Evolutionary conservation across 1,140 invertebrate species (phyloP).

Genomic region (Halotydeus destructor): DNA sequence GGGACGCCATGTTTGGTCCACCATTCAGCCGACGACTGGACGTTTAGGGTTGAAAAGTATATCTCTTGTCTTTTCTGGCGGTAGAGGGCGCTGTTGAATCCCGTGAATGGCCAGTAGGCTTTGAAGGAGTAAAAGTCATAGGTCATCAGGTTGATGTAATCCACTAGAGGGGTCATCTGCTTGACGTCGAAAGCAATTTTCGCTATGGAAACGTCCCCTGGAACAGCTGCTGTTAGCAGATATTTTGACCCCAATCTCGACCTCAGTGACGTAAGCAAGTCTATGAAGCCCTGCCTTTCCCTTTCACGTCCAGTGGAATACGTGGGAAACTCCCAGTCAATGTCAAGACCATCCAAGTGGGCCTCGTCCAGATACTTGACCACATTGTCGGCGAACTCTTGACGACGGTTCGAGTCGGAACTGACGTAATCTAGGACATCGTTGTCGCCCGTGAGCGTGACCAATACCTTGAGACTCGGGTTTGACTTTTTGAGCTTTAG

Average conservation of each 20-base stretch:
- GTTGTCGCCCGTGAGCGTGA: too few species aligned
- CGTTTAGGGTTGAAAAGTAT: conserved; percentile 47
- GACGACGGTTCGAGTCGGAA: too few species aligned
- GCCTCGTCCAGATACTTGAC: too few species aligned
- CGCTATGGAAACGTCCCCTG: conserved; percentile 45
- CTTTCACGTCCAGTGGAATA: too few species aligned
- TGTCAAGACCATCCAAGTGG: too few species aligned
- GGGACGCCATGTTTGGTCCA: conserved; percentile 59
- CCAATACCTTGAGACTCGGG: conserved; percentile 63
- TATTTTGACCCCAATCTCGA: neutral
- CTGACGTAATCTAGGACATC: too few species aligned
- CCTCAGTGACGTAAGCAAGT: neutral
- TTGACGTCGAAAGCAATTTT: conserved; percentile 49
- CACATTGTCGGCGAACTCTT: too few species aligned
- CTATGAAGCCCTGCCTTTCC: too few species aligned
- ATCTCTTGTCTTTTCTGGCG: conserved; percentile 31
- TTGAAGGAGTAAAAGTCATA: conserved; percentile 67
- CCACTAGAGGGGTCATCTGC: conserved; percentile 48
- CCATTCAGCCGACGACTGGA: conserved; percentile 57
- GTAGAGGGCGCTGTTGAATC: conserved; percentile 55
- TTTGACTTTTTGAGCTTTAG: conserved; percentile 63
- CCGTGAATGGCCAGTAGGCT: conserved; percentile 51
- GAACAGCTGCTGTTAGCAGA: conserved; percentile 52
- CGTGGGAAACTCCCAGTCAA: too few species aligned
- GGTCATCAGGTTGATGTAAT: conserved; percentile 68